phyloP scores from a whole-genome alignment of 2,113 vertebrate species.

The Atlantisia rogersi region DNA sequence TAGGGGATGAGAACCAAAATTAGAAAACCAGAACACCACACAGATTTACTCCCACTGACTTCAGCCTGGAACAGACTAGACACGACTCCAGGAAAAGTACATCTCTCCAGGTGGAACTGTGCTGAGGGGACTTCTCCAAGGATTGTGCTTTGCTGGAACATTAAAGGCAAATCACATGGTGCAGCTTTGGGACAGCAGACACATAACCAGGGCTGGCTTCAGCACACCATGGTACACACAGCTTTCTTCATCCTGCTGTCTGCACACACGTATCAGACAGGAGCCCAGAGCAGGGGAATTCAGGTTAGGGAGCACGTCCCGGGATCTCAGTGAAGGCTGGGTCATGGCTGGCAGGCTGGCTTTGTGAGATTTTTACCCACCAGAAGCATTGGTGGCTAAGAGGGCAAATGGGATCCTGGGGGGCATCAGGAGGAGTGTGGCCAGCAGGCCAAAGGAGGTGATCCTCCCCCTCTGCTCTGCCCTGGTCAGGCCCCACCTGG shows the following conservation, averaged over 20 bases:
- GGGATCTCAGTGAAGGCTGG: background rate
- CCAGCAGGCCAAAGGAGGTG: too few relatives aligned
- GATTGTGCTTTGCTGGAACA: background rate
- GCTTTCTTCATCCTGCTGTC: background rate
- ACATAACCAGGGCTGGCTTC: background rate
- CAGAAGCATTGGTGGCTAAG: background rate
- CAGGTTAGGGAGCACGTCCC: background rate
- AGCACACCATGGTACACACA: background rate
- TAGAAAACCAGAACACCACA: background rate
- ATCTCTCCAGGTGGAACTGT: background rate
- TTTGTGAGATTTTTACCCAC: background rate
- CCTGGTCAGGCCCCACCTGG: too few relatives aligned
- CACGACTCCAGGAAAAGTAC: background rate
- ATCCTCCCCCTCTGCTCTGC: too few relatives aligned
- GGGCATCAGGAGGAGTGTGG: too few relatives aligned
- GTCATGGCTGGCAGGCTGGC: background rate
- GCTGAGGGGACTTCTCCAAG: background rate
- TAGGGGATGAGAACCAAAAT: background rate
- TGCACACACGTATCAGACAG: background rate
- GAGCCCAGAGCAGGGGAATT: background rate
- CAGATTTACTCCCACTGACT: background rate
- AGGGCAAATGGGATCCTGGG: too few relatives aligned
- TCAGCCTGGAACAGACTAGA: slow-evolving; percentile 7
- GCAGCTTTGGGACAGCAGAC: background rate
- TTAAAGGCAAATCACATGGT: background rate